These are phyloP conservation scores for Sarcophaga variegata DNA, from an alignment of 2,888 invertebrate genomes.

Conservation along the genomic window DNA sequence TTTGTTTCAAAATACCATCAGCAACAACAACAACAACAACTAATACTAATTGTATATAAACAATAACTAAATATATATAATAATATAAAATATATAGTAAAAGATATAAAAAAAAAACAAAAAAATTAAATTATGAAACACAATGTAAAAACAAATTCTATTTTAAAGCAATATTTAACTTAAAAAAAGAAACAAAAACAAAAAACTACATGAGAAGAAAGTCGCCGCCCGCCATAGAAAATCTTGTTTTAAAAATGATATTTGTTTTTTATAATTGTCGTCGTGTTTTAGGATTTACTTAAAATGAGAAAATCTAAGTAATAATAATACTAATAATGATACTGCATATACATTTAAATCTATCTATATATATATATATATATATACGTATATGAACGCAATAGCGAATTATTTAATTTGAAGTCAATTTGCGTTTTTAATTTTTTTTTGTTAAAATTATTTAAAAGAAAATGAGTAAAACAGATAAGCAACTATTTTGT, in stretches of 20 bases:
- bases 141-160: conserved; percentile 55
- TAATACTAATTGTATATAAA: conserved; percentile 67
- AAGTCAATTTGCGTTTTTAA: conserved; percentile 32
- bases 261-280: conserved; percentile 51
- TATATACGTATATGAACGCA: conserved; percentile 31
- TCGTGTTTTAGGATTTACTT: conserved; percentile 49
- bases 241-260: conserved; percentile 61
- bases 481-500: conserved; percentile 39
- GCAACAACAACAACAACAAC: conserved; percentile 58
- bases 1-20: not conserved
- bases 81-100: conserved; percentile 17
- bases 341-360: not conserved
- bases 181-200: conserved; percentile 33
- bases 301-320: conserved; percentile 24
- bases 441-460: conserved; percentile 40
- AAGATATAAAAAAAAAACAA: not conserved
- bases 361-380: not conserved
- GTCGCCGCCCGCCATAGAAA: conserved; percentile 68
- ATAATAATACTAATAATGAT: not conserved
- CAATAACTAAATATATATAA: conserved; percentile 48
- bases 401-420: conserved; percentile 45
- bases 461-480: conserved; percentile 2
- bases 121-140: conserved; percentile 45
- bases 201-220: conserved; percentile 25
- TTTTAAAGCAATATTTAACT: conserved; percentile 64